These are phyloP conservation scores for Florisuga fusca DNA, from an alignment of 2,797 vertebrate genomes.

Conservation along the genomic window DNA sequence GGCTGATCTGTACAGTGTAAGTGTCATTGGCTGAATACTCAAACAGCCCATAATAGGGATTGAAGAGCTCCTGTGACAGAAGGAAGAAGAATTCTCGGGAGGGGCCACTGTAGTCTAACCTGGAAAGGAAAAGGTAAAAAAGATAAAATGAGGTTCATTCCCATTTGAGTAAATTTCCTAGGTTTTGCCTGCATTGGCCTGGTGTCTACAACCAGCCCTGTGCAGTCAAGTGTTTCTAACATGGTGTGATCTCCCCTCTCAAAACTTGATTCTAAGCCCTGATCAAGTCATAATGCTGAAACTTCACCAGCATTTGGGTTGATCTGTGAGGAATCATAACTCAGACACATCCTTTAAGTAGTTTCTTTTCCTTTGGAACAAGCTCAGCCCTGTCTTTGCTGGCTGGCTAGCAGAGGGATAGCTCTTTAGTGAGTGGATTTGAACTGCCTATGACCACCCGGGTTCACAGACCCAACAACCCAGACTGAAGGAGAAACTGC, in stretches of 20 bases:
- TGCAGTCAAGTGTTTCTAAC: not conserved
- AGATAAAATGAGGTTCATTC: not conserved
- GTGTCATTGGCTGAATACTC: conserved; percentile 98
- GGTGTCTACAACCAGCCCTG: not conserved
- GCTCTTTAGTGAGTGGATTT: not conserved
- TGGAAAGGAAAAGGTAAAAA: conserved; percentile 71
- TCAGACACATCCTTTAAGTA: not conserved
- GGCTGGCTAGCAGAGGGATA: not conserved
- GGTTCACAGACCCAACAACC: not conserved
- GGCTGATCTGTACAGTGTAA: conserved; percentile 97
- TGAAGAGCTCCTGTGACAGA: conserved; percentile 97
- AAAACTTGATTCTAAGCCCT: not conserved
- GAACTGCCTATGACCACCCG: not conserved
- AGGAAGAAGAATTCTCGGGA: conserved; percentile 98
- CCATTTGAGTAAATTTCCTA: not conserved
- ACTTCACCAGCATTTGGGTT: not conserved
- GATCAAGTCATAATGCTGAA: not conserved
- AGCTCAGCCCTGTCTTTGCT: not conserved
- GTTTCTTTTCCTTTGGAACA: not conserved
- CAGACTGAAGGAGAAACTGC: not conserved
- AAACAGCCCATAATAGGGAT: conserved; percentile 98
- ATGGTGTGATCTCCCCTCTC: not conserved
- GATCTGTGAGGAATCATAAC: not conserved
- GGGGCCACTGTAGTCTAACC: conserved; percentile 96
- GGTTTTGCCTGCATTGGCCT: not conserved